Evolutionary conservation across 2,888 invertebrate species (phyloP).

Genomic region (Euclidia mi): DNA sequence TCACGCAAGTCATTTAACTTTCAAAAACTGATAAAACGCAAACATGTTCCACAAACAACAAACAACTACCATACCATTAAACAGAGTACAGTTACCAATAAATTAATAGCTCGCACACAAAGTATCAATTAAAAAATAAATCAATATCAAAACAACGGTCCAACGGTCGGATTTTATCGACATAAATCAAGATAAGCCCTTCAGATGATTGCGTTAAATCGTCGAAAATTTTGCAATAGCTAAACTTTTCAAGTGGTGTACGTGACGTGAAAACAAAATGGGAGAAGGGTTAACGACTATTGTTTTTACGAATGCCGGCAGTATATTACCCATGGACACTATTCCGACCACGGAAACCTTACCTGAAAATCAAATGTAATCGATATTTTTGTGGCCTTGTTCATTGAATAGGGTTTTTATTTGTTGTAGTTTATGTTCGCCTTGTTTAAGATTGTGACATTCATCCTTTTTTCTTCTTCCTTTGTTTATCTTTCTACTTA

Average conservation of each 20-base stretch:
- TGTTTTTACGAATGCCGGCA: slow-evolving; percentile 54
- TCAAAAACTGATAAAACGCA: too few relatives aligned
- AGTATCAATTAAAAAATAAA: too few relatives aligned
- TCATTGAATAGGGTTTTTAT: slow-evolving; percentile 1
- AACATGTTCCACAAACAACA: too few relatives aligned
- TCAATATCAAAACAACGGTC: slow-evolving; percentile 3
- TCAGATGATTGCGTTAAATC: slow-evolving; percentile 59
- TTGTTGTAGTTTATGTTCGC: too few relatives aligned
- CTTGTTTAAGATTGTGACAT: too few relatives aligned
- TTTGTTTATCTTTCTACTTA: too few relatives aligned
- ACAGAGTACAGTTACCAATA: too few relatives aligned
- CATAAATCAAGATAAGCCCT: slow-evolving; percentile 61
- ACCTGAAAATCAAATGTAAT: slow-evolving; percentile 22
- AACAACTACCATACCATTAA: too few relatives aligned
- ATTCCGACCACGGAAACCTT: slow-evolving; percentile 30
- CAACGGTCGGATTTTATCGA: slow-evolving; percentile 43
- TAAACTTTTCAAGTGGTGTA: slow-evolving; percentile 67
- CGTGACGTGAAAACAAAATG: slow-evolving; percentile 64
- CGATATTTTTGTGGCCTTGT: slow-evolving; percentile 4
- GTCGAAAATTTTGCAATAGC: slow-evolving; percentile 66
- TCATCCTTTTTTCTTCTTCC: too few relatives aligned
- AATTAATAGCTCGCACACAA: too few relatives aligned
- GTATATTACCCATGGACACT: slow-evolving; percentile 51
- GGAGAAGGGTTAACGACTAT: slow-evolving; percentile 63
- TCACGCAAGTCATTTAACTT: too few relatives aligned